Conservation (phyloP, 53 echinoderm and acorn worm species). For the Holothuria scabra region DNA sequence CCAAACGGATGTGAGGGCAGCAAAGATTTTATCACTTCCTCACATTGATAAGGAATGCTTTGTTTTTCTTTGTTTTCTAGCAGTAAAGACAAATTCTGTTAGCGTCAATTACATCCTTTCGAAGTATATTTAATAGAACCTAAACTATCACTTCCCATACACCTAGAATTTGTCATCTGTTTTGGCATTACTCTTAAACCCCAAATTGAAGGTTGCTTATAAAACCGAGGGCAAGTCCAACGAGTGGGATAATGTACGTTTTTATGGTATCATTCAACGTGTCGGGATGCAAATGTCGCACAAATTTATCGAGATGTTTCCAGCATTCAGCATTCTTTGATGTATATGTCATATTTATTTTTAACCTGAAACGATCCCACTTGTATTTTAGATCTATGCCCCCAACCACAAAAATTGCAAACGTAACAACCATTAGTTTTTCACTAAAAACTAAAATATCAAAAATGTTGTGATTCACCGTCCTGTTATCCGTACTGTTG, state of each 20-base stretch:
- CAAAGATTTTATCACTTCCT: too few relatives aligned
- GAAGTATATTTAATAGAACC: too few relatives aligned
- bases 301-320: neutral
- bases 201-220: neutral
- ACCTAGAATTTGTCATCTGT: too few relatives aligned
- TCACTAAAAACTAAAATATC: neutral
- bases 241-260: neutral
- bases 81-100: too few relatives aligned
- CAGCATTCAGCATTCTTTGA: neutral
- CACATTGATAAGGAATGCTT: too few relatives aligned
- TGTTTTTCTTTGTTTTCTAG: too few relatives aligned
- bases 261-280: neutral
- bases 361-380: neutral
- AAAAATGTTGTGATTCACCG: neutral
- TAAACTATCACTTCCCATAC: too few relatives aligned
- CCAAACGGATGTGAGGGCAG: too few relatives aligned
- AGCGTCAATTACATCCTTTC: too few relatives aligned
- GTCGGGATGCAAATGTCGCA: neutral
- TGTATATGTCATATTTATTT: neutral
- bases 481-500: too few relatives aligned
- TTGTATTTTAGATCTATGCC: neutral
- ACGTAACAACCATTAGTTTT: conserved; percentile 1
- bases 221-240: neutral
- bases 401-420: neutral
- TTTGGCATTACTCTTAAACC: too few relatives aligned